Evolutionary conservation across 2,888 invertebrate species (phyloP), one percentile per base, ranked within the genome.

Genomic region (Caenorhabditis panamensis): DNA sequence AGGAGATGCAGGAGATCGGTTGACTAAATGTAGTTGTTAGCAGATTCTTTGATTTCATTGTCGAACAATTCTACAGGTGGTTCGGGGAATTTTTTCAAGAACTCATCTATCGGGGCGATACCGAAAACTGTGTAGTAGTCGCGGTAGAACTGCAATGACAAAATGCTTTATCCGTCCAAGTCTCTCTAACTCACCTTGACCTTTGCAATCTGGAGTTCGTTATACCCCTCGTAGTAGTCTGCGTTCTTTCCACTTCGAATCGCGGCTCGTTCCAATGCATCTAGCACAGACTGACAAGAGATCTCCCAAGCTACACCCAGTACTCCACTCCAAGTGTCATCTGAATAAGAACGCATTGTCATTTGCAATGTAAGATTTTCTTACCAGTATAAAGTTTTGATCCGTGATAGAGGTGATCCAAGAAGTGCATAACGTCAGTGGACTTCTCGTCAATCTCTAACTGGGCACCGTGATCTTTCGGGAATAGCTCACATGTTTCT

Each of bases 351-450:
- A 18, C 11, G 5, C n/a, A 47, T 1, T 31, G n/a, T n/a, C 31
- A 3, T 18, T 4, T 13, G n/a, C 9, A 54, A 31, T 31, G 31
- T 2, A 1, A 31, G 28, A 6, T n/a, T 51, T 51, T 5, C 71
- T 56, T n/a, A 72, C 71, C 28, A 31, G 44, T 36, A 11, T 56
- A 63, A 8, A 63, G 16, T n/a, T 72, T 72, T 16, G 63, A 72
- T 13, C 36, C 22, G 53, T 72, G 72, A 58, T 72, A 72, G 11
- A 72, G 56, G 28, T 56, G 56, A 22, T 72, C 72, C 18, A 72
- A 28, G 28, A 72, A 64, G 24, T 63, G 72, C 0, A 56, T 6
- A 6, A 56, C 11, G 2, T 72, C 71, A 22, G 31, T 9, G 36
- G 16, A 28, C 2, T 56, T 31, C 13, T 44, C 18, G n/a, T n/a